phyloP scores from a whole-genome alignment of 2,797 vertebrate species.

The Nannoperca obscura region DNA sequence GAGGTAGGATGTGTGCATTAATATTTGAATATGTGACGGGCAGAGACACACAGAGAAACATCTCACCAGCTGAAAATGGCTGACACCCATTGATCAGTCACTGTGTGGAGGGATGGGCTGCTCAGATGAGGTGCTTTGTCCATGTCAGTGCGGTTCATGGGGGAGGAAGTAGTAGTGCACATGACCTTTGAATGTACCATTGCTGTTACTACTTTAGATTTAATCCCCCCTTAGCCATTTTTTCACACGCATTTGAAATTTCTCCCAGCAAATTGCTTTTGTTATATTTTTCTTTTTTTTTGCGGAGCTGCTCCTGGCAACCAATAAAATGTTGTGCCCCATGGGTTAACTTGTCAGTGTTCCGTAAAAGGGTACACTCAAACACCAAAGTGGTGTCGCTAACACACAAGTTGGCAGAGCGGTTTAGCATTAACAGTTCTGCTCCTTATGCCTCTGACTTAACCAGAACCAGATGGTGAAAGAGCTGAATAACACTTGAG shows the following conservation, averaged over 20 bases:
- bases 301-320: not conserved
- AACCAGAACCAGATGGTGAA: conserved; percentile 66
- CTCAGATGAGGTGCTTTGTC: conserved; percentile 66
- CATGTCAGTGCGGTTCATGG: conserved; percentile 55
- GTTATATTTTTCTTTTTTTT: conserved; percentile 15
- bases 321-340: conserved; percentile 9
- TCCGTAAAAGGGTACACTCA: not conserved
- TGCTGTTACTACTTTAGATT: conserved; percentile 53
- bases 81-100: conserved; percentile 68
- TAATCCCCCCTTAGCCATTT: conserved; percentile 50
- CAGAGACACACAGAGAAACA: conserved; percentile 43
- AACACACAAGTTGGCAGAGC: conserved; percentile 37
- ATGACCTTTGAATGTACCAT: conserved; percentile 65
- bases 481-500: conserved; percentile 48
- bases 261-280: conserved; percentile 29
- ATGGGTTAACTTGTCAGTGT: conserved; percentile 19
- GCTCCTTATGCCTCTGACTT: conserved; percentile 60
- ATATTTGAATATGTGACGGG: conserved; percentile 55
- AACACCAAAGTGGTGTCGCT: conserved; percentile 39
- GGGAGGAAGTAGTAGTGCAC: conserved; percentile 29
- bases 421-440: conserved; percentile 59
- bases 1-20: conserved; percentile 29
- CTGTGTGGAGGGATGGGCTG: conserved; percentile 47
- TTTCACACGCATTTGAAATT: conserved; percentile 4
- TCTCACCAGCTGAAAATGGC: conserved; percentile 47